These are phyloP conservation scores for Drosophila lini DNA, from an alignment of 1,140 invertebrate genomes.

Conservation along the genomic window DNA sequence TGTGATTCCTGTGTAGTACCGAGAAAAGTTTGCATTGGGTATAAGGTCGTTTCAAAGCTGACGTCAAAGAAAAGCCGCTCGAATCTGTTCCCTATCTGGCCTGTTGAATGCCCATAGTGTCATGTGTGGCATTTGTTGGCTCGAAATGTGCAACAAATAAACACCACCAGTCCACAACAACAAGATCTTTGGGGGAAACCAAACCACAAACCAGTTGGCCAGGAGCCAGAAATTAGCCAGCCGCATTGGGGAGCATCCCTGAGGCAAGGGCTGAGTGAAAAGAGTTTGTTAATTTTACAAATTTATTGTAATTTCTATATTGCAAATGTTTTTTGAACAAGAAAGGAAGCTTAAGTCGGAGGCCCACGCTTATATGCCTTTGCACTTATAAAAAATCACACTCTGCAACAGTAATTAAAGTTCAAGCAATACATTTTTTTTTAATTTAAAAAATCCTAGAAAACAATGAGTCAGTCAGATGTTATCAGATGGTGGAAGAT, in stretches of 20 bases:
- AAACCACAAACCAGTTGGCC: constrained; percentile 46
- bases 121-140: constrained; percentile 54
- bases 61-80: not conserved
- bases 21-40: not conserved
- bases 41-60: not conserved
- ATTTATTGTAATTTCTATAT: not conserved
- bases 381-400: not conserved
- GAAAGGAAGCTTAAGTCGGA: not conserved
- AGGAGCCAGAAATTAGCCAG: constrained; percentile 63
- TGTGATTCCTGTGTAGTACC: constrained; percentile 5
- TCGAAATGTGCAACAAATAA: constrained; percentile 75
- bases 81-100: not conserved
- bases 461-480: too few relatives aligned
- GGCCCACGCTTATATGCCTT: too few relatives aligned
- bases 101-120: constrained; percentile 36
- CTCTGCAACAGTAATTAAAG: too few relatives aligned
- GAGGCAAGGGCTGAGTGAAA: not conserved
- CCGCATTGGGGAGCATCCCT: not conserved
- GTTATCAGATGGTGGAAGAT: too few relatives aligned
- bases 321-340: not conserved
- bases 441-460: too few relatives aligned
- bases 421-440: not conserved
- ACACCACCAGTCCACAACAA: constrained; percentile 38
- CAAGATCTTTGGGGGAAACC: constrained; percentile 13
- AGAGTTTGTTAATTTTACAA: not conserved